Conservation (phyloP, 2,888 invertebrate species). For the Azorinus chamasolen region DNA sequence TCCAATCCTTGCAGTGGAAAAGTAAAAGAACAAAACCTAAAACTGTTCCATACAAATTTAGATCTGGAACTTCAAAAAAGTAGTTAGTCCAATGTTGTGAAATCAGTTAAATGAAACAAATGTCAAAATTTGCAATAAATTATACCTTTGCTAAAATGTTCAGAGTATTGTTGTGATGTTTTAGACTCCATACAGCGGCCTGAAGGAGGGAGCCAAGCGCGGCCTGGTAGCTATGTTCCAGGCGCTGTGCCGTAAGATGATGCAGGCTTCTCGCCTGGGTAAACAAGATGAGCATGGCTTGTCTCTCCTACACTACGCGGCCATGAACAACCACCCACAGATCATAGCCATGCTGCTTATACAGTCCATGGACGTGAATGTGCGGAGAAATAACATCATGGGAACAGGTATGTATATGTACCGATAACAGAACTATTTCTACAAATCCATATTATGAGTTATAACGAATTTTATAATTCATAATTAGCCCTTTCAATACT, state of each 20-base stretch:
- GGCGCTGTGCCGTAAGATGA: slow-evolving; percentile 82
- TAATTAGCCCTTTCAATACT: too few relatives aligned
- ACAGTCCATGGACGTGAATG: slow-evolving; percentile 85
- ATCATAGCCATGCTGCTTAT: slow-evolving; percentile 84
- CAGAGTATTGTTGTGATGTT: too few relatives aligned
- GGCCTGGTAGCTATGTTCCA: slow-evolving; percentile 85
- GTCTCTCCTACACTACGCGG: slow-evolving; percentile 85
- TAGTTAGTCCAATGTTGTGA: too few relatives aligned
- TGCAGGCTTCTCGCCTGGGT: slow-evolving; percentile 80
- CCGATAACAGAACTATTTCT: background rate
- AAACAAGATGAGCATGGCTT: slow-evolving; percentile 86
- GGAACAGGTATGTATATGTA: slow-evolving; percentile 75
- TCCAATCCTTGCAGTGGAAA: too few relatives aligned
- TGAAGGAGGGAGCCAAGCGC: slow-evolving; percentile 82
- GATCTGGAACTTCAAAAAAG: too few relatives aligned
- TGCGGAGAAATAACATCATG: slow-evolving; percentile 79
- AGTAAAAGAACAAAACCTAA: too few relatives aligned
- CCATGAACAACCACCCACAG: slow-evolving; percentile 85
- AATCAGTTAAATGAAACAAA: too few relatives aligned
- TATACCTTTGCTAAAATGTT: too few relatives aligned
- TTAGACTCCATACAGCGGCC: slow-evolving; percentile 83
- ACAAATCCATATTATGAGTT: too few relatives aligned
- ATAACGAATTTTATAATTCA: too few relatives aligned
- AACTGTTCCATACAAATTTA: too few relatives aligned
- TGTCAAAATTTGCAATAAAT: too few relatives aligned